Evolutionary conservation across 2,797 vertebrate genomes (phyloP).

Genomic region (Xenentodon cancila): DNA sequence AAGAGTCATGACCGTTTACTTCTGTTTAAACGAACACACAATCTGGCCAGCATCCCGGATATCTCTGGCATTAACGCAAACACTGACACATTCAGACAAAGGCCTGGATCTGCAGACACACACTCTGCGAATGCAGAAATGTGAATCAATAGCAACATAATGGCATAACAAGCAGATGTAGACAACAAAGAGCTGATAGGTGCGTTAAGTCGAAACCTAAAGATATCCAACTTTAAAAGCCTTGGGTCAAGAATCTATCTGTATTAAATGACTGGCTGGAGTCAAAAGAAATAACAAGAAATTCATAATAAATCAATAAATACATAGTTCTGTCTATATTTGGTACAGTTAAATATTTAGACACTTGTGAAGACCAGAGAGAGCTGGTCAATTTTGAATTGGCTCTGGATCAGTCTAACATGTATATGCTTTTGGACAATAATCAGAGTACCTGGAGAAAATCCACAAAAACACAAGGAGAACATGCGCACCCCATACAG

Average conservation of each 20-base stretch:
- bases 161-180: slow-evolving; percentile 13
- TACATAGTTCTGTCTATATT: background rate
- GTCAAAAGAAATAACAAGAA: background rate
- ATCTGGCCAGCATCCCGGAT: slow-evolving; percentile 46
- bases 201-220: slow-evolving; percentile 19
- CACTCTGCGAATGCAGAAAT: slow-evolving; percentile 27
- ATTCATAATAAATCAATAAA: background rate
- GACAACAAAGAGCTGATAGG: slow-evolving; percentile 10
- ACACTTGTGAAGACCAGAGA: too few relatives aligned
- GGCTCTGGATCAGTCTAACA: too few relatives aligned
- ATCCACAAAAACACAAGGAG: too few relatives aligned
- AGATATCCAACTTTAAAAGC: slow-evolving; percentile 24
- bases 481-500: too few relatives aligned
- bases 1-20: slow-evolving; percentile 52
- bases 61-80: slow-evolving; percentile 24
- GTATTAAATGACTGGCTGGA: background rate
- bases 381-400: too few relatives aligned
- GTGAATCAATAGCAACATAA: slow-evolving; percentile 34
- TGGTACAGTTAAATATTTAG: too few relatives aligned
- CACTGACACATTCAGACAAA: slow-evolving; percentile 49
- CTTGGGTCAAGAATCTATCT: slow-evolving; percentile 16
- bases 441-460: too few relatives aligned
- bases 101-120: slow-evolving; percentile 31
- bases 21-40: slow-evolving; percentile 46
- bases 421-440: too few relatives aligned